Conservation (phyloP, 2,113 vertebrate species). For the Dryoscopus gambensis region DNA sequence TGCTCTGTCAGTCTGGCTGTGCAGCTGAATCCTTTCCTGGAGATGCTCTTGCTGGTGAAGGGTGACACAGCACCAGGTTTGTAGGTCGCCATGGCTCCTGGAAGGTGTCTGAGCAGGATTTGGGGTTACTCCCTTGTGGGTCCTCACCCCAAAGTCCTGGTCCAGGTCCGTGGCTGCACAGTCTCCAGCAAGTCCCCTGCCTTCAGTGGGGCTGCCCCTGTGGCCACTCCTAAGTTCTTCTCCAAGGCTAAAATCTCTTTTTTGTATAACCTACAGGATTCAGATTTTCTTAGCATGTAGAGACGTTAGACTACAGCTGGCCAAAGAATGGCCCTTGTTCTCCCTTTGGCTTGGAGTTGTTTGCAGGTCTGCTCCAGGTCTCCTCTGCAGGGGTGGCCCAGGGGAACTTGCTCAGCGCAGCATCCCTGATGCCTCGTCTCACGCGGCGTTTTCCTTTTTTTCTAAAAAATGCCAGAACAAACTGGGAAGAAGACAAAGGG, state of each 20-base stretch:
- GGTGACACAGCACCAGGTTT: background rate
- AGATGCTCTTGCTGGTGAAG: background rate
- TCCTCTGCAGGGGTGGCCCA: background rate
- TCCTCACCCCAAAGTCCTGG: background rate
- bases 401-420: background rate
- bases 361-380: background rate
- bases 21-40: background rate
- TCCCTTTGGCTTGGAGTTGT: background rate
- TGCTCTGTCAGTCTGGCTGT: background rate
- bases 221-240: background rate
- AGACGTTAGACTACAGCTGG: background rate
- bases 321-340: background rate
- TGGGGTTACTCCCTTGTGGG: background rate
- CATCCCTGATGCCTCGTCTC: background rate
- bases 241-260: background rate
- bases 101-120: background rate
- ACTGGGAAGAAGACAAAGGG: conserved; percentile 83
- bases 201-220: background rate
- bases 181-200: background rate
- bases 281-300: background rate
- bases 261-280: background rate
- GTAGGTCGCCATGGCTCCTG: background rate
- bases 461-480: conserved; percentile 77
- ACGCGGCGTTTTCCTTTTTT: conserved; percentile 10
- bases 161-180: background rate